Evolutionary conservation across 2,797 vertebrate genomes (phyloP), one percentile per base, ranked within the genome.

Genomic region (Acrossocheilus fasciatus): DNA sequence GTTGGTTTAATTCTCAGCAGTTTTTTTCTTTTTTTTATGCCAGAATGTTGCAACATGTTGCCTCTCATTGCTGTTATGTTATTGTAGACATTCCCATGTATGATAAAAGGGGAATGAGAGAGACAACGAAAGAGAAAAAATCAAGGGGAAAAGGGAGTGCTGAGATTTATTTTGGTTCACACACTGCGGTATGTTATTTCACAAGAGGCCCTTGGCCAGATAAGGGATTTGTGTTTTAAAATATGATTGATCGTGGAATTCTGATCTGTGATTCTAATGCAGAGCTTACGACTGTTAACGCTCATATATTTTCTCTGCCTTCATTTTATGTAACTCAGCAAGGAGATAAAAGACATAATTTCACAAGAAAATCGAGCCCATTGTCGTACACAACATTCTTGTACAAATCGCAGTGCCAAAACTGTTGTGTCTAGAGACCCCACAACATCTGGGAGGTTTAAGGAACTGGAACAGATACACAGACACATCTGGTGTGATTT

Each of bases 151-250:
- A 81, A 64, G 64, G 66, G 81, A 70, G 73, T 69, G 84, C 26
- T 69, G 59, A 59, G 87, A 89, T 89, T 85, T 85, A 85, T 89
- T 89, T 89, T 87, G 74, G 74, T 85, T 86, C 83, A 82, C 79
- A 76, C 80, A 86, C 20, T 82, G 64, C 68, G 87, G 84, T 85
- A 87, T 91, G 88, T 79, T 88, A 70, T 89, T 89, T 86, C 86
- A 85, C 77, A 81, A 85, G 84, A 84, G 82, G 83, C 83, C 72
- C 54, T 62, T 72, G 57, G 79, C 50, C 45, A 81, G 87, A 88
- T 89, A 89, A 87, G 80, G 30, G 26, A 57, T 62, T n/a, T 14
- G 50, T 47, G 81, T 72, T 72, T 81, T 83, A 76, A 77, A 83
- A 82, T 76, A 52, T 69, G 73, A 87, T 79, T 84, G 59, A 87